Conservation (phyloP, 2,113 vertebrate species). For the Prolemur simus region DNA sequence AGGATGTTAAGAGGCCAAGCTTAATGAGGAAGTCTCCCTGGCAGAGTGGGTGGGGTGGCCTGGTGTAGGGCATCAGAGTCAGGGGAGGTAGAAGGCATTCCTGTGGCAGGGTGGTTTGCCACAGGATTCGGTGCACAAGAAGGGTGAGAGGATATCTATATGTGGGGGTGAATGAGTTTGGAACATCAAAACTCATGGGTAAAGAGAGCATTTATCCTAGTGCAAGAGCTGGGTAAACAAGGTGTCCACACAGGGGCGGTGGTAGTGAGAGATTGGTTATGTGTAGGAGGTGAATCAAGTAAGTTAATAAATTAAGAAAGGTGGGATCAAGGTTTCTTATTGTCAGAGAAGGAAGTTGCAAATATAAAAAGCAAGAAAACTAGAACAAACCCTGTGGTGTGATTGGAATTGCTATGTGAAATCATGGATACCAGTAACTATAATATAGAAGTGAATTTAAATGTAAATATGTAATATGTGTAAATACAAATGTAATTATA, state of each 20-base stretch:
- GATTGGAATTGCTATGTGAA: background rate
- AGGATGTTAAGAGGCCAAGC: background rate
- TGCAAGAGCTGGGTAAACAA: background rate
- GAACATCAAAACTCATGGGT: background rate
- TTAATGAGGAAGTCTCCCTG: background rate
- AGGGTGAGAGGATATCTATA: background rate
- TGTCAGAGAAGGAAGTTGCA: background rate
- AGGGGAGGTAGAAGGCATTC: background rate
- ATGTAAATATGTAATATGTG: background rate
- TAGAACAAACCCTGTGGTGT: background rate
- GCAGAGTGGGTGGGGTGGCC: rapidly evolving
- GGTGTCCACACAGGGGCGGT: background rate
- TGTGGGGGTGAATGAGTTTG: background rate
- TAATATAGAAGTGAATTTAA: background rate
- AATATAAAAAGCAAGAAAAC: background rate
- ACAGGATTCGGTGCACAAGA: background rate
- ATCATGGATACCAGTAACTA: background rate
- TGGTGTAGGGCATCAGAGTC: background rate
- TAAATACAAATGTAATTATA: background rate
- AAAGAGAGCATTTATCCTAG: background rate
- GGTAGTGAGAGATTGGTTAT: background rate
- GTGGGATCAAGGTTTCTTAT: background rate
- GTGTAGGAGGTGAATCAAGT: background rate
- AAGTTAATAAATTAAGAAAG: background rate
- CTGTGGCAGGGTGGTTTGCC: background rate